Percentiles rank a stretch among this genome's conserved stretches.
These are phyloP conservation scores for Acleris cristana DNA, from an alignment of 2,888 invertebrate species.

Conservation along the genomic window DNA sequence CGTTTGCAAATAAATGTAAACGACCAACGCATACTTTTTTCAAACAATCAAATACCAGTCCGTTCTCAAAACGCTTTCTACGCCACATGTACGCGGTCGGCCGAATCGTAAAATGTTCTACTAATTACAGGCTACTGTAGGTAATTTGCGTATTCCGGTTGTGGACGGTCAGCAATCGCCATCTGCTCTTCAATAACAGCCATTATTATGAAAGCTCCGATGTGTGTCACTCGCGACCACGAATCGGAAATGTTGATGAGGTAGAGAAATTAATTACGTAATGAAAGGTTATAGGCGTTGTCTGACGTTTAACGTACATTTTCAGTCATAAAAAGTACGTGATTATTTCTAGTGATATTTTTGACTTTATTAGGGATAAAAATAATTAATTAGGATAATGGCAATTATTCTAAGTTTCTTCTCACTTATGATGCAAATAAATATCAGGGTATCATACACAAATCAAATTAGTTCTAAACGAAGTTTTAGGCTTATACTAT, in stretches of 20 bases:
- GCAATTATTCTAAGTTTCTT: too few species aligned
- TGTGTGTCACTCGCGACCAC: conserved; percentile 30
- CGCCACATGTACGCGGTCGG: conserved; percentile 50
- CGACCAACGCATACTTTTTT: neutral
- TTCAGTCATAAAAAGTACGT: too few species aligned
- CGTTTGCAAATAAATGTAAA: too few species aligned
- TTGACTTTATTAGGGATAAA: too few species aligned
- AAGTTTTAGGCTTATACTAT: too few species aligned
- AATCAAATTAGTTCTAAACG: too few species aligned
- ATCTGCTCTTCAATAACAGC: conserved; percentile 62
- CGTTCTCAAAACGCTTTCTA: conserved; percentile 16
- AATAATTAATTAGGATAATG: too few species aligned
- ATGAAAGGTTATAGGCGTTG: neutral
- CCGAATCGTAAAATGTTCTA: conserved; percentile 60
- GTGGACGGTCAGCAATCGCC: conserved; percentile 57
- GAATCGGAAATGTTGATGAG: conserved; percentile 18
- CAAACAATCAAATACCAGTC: neutral
- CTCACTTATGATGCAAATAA: too few species aligned
- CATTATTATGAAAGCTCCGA: conserved; percentile 49
- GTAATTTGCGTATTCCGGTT: conserved; percentile 72
- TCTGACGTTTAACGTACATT: neutral
- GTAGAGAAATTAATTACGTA: neutral
- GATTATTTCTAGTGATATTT: too few species aligned
- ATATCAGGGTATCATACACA: too few species aligned
- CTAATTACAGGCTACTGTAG: conserved; percentile 60